Percentiles rank a stretch among this genome's conserved stretches.
phyloP scores from a whole-genome alignment of 2,797 vertebrate genomes.

The Limosa lapponica region DNA sequence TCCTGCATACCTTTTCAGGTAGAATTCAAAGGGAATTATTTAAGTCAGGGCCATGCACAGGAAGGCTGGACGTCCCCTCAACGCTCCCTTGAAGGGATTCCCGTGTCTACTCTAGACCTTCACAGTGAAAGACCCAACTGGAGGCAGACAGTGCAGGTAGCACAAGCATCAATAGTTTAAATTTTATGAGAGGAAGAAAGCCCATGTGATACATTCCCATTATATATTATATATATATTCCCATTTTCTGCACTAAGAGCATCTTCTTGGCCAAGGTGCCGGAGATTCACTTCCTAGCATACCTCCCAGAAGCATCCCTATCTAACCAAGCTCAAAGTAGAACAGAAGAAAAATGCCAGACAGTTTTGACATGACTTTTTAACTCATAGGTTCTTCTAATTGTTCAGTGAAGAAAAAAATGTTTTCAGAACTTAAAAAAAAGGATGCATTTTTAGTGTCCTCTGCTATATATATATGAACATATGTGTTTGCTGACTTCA shows the following conservation, averaged over 20 bases:
- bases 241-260: background rate
- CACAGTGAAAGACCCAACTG: background rate
- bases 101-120: background rate
- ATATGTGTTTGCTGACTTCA: background rate
- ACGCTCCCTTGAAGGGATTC: background rate
- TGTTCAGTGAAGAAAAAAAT: background rate
- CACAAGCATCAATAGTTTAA: background rate
- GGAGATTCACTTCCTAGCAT: background rate
- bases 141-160: background rate
- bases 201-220: background rate
- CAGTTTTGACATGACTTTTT: background rate
- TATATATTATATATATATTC: background rate
- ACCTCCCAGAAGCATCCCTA: background rate
- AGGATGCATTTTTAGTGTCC: accelerated
- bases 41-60: background rate
- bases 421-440: background rate
- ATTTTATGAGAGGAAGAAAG: background rate
- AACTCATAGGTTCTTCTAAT: background rate
- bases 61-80: background rate
- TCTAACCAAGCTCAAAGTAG: background rate
- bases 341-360: background rate
- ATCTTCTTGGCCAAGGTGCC: background rate
- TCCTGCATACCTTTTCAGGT: background rate
- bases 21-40: background rate
- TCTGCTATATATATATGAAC: background rate